Percentiles rank a stretch among this genome's conserved stretches.
Conservation (phyloP, 2,113 vertebrate genomes). For the Ochotona princeps region DNA sequence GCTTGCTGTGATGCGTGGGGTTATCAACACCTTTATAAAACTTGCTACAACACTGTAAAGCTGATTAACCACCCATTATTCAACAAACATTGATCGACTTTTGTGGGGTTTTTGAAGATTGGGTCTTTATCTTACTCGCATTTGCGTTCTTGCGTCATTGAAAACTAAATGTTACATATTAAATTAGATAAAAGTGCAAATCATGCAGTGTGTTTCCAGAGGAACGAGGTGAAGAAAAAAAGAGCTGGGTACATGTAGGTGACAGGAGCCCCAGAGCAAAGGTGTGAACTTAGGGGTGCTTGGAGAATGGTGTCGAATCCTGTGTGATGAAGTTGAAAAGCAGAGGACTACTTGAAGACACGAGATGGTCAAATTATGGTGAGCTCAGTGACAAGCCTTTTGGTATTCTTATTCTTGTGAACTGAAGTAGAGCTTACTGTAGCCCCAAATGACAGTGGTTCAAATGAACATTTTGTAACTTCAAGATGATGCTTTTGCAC, state of each 20-base stretch:
- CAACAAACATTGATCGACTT: not conserved
- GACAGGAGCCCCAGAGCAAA: not conserved
- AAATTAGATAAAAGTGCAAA: not conserved
- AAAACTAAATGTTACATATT: conserved; percentile 2
- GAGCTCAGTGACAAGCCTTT: not conserved
- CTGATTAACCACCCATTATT: conserved; percentile 18
- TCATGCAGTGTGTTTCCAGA: not conserved
- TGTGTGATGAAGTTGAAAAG: not conserved
- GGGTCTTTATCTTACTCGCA: not conserved
- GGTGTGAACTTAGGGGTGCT: not conserved
- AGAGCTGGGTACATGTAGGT: not conserved
- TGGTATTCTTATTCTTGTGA: not conserved
- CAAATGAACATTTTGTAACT: not conserved
- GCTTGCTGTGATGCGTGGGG: not conserved
- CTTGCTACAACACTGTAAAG: not conserved
- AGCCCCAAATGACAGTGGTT: not conserved
- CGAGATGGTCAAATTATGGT: not conserved
- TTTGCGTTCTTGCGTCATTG: not conserved
- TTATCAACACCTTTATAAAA: not conserved
- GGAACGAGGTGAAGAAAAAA: not conserved
- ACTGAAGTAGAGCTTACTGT: not conserved
- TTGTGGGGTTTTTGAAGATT: not conserved
- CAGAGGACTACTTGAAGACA: not conserved
- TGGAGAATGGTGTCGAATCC: not conserved
- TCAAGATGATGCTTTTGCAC: not conserved